Conservation (phyloP, 2,797 vertebrate genomes). For the Alauda arvensis region DNA sequence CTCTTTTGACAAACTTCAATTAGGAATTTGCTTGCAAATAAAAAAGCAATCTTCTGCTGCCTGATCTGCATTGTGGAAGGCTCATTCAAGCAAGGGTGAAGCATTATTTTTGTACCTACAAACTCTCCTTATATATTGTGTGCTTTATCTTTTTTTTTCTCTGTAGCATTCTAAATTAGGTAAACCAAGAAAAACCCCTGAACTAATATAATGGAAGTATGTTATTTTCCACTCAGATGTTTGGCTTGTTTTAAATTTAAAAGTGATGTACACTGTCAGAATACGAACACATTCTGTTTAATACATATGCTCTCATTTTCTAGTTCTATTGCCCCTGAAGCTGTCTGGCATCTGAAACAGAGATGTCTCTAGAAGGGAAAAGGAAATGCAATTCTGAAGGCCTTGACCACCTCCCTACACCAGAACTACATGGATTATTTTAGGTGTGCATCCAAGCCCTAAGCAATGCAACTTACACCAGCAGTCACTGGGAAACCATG, state of each 20-base stretch:
- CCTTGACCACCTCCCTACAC: neutral
- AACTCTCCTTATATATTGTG: neutral
- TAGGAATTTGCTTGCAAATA: neutral
- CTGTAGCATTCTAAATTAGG: neutral
- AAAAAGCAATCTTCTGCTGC: neutral
- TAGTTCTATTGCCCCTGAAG: neutral
- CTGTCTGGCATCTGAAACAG: neutral
- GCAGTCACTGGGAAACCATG: neutral
- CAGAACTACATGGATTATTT: neutral
- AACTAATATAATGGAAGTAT: neutral
- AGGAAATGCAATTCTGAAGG: neutral
- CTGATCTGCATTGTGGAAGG: neutral
- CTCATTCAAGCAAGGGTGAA: neutral
- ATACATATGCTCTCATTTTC: neutral
- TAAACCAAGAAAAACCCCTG: neutral
- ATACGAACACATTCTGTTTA: neutral
- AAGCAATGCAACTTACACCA: neutral
- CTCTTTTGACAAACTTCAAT: neutral
- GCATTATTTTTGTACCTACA: neutral
- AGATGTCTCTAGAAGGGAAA: neutral
- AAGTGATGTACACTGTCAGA: neutral
- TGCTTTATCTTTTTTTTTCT: neutral
- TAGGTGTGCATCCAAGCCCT: neutral
- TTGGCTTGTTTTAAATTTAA: neutral
- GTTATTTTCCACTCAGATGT: neutral